Evolutionary conservation across 2,797 vertebrate genomes (phyloP).

Genomic region (Pseudotriccus pelzelni): DNA sequence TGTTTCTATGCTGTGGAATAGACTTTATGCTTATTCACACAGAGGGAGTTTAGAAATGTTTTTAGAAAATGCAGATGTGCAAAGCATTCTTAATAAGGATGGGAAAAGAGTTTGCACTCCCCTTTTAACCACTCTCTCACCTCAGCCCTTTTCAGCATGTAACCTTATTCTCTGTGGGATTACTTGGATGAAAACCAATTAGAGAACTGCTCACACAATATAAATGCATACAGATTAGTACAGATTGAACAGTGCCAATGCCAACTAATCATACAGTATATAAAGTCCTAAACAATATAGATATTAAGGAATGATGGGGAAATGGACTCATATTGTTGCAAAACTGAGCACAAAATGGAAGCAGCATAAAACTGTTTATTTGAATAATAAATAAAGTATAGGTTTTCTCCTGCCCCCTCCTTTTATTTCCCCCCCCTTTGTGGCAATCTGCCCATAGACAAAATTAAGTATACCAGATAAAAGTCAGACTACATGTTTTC

Average conservation of each 20-base stretch:
- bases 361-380: slow-evolving; percentile 54
- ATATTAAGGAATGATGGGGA: slow-evolving; percentile 74
- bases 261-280: slow-evolving; percentile 73
- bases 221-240: slow-evolving; percentile 79
- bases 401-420: not conserved
- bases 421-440: slow-evolving; percentile 10
- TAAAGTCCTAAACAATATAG: slow-evolving; percentile 75
- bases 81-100: slow-evolving; percentile 77
- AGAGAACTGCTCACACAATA: slow-evolving; percentile 76
- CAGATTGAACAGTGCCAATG: slow-evolving; percentile 75
- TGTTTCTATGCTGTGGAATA: not conserved
- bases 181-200: slow-evolving; percentile 82
- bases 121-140: slow-evolving; percentile 77
- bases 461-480: slow-evolving; percentile 60
- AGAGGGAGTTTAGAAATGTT: slow-evolving; percentile 68
- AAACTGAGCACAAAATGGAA: slow-evolving; percentile 68
- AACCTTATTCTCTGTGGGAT: slow-evolving; percentile 81
- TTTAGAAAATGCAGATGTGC: slow-evolving; percentile 72
- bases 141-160: slow-evolving; percentile 79
- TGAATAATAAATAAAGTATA: slow-evolving; percentile 72
- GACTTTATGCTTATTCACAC: slow-evolving; percentile 62
- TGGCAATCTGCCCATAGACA: slow-evolving; percentile 63
- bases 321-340: slow-evolving; percentile 67
- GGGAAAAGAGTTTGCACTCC: slow-evolving; percentile 75
- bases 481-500: slow-evolving; percentile 53